Evolutionary conservation across 2,888 invertebrate species (phyloP), one percentile per base, ranked within the genome.

Genomic region (Oxyscelio sp.): DNA sequence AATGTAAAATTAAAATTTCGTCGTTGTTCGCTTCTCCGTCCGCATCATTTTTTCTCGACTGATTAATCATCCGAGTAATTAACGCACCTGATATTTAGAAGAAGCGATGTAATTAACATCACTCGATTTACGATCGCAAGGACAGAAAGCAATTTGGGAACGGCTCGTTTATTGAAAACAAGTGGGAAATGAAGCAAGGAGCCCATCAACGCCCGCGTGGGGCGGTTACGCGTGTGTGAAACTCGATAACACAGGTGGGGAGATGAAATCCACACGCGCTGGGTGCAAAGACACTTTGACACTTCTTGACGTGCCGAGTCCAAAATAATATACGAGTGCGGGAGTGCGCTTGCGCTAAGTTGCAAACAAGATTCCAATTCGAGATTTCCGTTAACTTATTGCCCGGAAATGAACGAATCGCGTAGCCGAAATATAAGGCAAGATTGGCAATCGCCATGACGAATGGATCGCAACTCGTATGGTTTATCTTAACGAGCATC

Each of bases 401-500:
- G 70, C 71, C 82, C 65, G 74, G 75, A 73, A 75, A 84, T 70
- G 74, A 70, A 68, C 45, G 74, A 74, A 59, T 68, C 52, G 65
- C n/a, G n/a, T 59, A 52, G 66, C 79, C 75, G 40, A 83, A 83
- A 83, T 56, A 70, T 48, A 70, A 65, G 74, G 61, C 73, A 71
- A 80, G 75, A 70, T 79, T 59, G 56, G 48, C 74, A 59, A 70
- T 79, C 63, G 70, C 19, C 71, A 59, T 83, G 83, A 83, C 92
- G 89, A 92, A 93, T 90, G 91, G 87, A 77, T 86, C 74, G 85
- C 78, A 85, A 86, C 80, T 87, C 86, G 79, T 68, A 78, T 80
- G 45, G 58, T 63, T 85, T 90, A 92, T 92, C 92, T 90, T 90
- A 92, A 92, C 91, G 91, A 90, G 89, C 87, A 92, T 92, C 92